A percentile compares a stretch with the other conserved stretches of the same genome.
phyloP scores from a whole-genome alignment of 2,797 vertebrate genomes.

The Phataginus tricuspis region DNA sequence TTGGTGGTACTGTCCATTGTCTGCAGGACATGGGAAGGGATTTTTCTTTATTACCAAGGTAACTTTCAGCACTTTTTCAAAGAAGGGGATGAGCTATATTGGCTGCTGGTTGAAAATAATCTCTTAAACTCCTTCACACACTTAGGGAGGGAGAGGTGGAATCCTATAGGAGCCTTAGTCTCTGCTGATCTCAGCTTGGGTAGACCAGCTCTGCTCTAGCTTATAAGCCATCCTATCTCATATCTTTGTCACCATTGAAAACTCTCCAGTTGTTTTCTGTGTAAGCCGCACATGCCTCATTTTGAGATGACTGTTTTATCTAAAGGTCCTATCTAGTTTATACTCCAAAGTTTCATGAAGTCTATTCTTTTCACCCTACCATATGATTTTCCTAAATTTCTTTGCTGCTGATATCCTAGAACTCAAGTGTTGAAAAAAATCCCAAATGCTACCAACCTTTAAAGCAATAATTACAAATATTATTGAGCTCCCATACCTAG shows the following conservation, averaged over 20 bases:
- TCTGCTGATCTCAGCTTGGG: neutral
- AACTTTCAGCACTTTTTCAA: neutral
- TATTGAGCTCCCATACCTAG: neutral
- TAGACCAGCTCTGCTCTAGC: neutral
- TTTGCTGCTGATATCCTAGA: neutral
- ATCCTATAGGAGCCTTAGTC: neutral
- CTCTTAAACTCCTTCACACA: neutral
- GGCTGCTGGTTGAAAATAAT: neutral
- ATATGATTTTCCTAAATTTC: slow-evolving; percentile 9
- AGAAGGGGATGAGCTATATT: neutral
- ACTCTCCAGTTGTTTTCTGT: neutral
- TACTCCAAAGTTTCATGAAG: neutral
- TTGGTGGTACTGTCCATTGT: neutral
- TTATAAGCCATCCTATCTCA: neutral
- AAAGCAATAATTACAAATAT: neutral
- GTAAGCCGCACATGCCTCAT: neutral
- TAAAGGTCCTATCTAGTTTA: neutral
- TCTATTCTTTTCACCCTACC: neutral
- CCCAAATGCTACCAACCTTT: neutral
- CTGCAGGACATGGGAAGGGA: neutral
- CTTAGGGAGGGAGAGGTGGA: neutral
- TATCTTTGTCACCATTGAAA: neutral
- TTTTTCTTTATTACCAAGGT: slow-evolving; percentile 2
- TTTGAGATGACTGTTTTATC: neutral
- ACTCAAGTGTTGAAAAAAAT: slow-evolving; percentile 19